Percentiles rank a stretch among this genome's conserved stretches.
Evolutionary conservation across 1,140 invertebrate genomes (phyloP).

Genomic region (Drosophila seguyi): DNA sequence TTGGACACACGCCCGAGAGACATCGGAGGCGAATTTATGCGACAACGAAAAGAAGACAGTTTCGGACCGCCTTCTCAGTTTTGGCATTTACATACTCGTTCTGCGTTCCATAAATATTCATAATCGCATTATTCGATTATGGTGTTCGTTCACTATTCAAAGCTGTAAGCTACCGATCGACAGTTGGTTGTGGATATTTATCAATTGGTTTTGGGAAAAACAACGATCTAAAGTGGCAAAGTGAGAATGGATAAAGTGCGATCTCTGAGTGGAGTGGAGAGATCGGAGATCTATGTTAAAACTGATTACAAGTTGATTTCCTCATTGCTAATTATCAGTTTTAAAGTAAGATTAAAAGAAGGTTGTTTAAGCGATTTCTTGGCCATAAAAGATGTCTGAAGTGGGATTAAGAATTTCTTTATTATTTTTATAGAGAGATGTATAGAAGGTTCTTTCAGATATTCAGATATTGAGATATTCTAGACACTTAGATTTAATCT

Average conservation of each 20-base stretch:
- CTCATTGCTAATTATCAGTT: background rate
- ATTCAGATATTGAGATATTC: background rate
- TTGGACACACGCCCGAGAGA: slow-evolving; percentile 13
- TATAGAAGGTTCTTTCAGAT: too few species aligned
- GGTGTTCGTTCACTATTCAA: slow-evolving; percentile 7
- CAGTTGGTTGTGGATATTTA: slow-evolving; percentile 14
- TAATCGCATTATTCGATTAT: slow-evolving; percentile 48
- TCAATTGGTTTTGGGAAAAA: slow-evolving; percentile 18
- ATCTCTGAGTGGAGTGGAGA: background rate
- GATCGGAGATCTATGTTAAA: background rate
- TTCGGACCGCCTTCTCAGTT: background rate
- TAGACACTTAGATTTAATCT: too few species aligned
- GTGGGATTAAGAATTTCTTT: background rate
- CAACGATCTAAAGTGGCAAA: background rate
- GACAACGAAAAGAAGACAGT: slow-evolving; percentile 14
- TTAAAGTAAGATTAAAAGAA: background rate
- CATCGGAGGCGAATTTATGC: slow-evolving; percentile 20
- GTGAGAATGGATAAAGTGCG: background rate
- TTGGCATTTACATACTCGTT: slow-evolving; percentile 52
- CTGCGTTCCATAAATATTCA: slow-evolving; percentile 23
- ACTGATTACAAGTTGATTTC: slow-evolving; percentile 4
- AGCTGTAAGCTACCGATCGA: slow-evolving; percentile 34
- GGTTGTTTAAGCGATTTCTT: background rate
- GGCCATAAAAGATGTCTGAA: background rate
- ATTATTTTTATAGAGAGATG: background rate